Evolutionary conservation across 2,888 invertebrate species (phyloP).

Genomic region (Torymus texanus): DNA sequence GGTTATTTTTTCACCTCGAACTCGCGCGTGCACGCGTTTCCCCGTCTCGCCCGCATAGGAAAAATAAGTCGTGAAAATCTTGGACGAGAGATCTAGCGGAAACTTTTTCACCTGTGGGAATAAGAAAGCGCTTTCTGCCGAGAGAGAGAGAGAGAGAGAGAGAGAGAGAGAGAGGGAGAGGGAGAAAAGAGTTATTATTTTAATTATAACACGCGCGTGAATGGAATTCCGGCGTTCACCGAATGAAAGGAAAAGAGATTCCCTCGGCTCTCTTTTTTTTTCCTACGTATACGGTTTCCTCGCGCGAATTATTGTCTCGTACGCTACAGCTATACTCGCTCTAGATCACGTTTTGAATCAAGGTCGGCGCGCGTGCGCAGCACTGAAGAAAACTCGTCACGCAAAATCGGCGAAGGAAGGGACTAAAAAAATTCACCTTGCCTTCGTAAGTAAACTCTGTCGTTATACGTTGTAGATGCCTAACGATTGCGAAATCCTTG

Average conservation of each 20-base stretch:
- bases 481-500: slow-evolving; percentile 53
- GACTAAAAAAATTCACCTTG: slow-evolving; percentile 44
- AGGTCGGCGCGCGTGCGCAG: slow-evolving; percentile 34
- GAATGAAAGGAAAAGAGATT: slow-evolving; percentile 53
- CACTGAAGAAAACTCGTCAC: slow-evolving; percentile 29
- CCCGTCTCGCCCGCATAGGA: slow-evolving; percentile 5
- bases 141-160: slow-evolving; percentile 10
- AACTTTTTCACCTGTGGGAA: slow-evolving; percentile 46
- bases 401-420: slow-evolving; percentile 13
- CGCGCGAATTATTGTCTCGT: slow-evolving; percentile 38
- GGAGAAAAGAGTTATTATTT: slow-evolving; percentile 61
- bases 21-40: slow-evolving; percentile 9
- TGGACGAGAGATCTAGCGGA: slow-evolving; percentile 40
- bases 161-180: neutral
- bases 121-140: slow-evolving; percentile 47
- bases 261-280: neutral
- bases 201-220: slow-evolving; percentile 61
- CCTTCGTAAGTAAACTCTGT: slow-evolving; percentile 49
- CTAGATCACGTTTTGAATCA: slow-evolving; percentile 55
- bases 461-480: slow-evolving; percentile 51
- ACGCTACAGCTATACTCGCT: slow-evolving; percentile 25
- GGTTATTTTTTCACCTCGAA: slow-evolving; percentile 48
- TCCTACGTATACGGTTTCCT: neutral
- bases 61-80: slow-evolving; percentile 46
- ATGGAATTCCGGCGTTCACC: slow-evolving; percentile 46